Evolutionary conservation across 2,113 vertebrate genomes (phyloP), one percentile per base, ranked within the genome.

Genomic region (Sander lucioperca): DNA sequence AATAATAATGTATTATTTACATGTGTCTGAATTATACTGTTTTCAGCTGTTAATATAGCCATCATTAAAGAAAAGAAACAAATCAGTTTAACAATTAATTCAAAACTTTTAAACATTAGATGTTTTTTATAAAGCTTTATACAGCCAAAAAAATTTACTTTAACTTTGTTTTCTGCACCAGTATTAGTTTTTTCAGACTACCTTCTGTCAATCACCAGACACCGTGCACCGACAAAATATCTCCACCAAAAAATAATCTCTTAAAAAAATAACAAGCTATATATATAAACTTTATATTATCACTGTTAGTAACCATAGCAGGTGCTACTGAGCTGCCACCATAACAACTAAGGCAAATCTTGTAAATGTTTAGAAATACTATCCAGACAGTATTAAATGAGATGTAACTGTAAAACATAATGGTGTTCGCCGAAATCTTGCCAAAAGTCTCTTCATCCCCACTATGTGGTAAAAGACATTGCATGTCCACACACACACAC

Each of bases 381-480:
- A 36, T 6, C n/a, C 51, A 51, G 68, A 62, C 39, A 57, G 15
- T 39, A 58, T 45, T 68, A 6, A 56, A 70, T 16, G n/a, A 56
- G 62, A 33, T 25, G 8, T 16, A 79, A 72, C 23, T 62, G 19
- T 66, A 27, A 86, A 69, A 59, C n/a, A 63, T 66, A 14, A 54
- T 25, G 13, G 15, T 36, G 18, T 25, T 72, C 7, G 16, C 7
- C 9, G 63, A 5, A 12, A 12, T 61, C 12, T 25, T 54, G 2
- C 36, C n/a, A 3, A 21, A 3, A 61, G 64, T 63, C 3, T 73
- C 56, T 63, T 4, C 4, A 18, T 23, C 23, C 3, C 18, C 27
- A 19, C 15, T 43, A 14, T 27, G 43, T 23, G 65, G 25, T 45
- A n/a, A 25, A 69, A 33, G 30, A 50, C 18, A 71, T 18, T n/a